Base-by-base conservation (phyloP, 2,888 invertebrate species). In the Oeneis ivallda region DNA sequence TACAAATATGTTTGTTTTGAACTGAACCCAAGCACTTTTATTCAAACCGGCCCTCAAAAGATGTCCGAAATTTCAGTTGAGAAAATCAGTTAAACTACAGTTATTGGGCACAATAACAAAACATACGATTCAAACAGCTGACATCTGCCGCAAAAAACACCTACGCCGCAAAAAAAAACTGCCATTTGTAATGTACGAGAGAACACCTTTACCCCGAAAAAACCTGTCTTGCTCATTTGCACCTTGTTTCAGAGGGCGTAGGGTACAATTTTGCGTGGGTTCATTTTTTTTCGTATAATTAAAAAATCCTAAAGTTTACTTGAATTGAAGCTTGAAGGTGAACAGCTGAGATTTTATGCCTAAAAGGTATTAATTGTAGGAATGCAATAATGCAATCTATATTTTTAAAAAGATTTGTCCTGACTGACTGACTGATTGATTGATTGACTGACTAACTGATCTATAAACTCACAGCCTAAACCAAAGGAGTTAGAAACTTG, bases 91-190 rank as follows among this genome's bases (percentile, higher is more conserved):
- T 89, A 81, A 68, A 81, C n/a, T 74, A 87, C 89, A 81, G 89
- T 87, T 89, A 84, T 47, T 45, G 11, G 10, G 41, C 67, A 75
- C 73, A 79, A 79, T 75, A 77, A 74, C 72, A 73, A 53, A 85
- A 82, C 88, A 88, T 84, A 78, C 86, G 87, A 87, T 81, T 74
- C 70, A 83, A 56, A 85, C 89, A 88, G 88, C 89, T 89, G 89
- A 82, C 82, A 82, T 81, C 83, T 83, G 82, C 78, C 66, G 64
- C 77, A 75, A 74, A 78, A 80, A 80, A 80, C 74, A 47, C 73
- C 73, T 67, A 73, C 72, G 65, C 68, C 72, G 71, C 73, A 79
- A 75, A 78, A 79, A 78, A 79, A 74, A 72, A 69, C 60, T 64
- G 61, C 57, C 62, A 67, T 63, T 64, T 61, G 58, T 59, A 53